Evolutionary conservation across 2,888 invertebrate species (phyloP), one percentile per base, ranked within the genome.

Genomic region (Latheticus oryzae): DNA sequence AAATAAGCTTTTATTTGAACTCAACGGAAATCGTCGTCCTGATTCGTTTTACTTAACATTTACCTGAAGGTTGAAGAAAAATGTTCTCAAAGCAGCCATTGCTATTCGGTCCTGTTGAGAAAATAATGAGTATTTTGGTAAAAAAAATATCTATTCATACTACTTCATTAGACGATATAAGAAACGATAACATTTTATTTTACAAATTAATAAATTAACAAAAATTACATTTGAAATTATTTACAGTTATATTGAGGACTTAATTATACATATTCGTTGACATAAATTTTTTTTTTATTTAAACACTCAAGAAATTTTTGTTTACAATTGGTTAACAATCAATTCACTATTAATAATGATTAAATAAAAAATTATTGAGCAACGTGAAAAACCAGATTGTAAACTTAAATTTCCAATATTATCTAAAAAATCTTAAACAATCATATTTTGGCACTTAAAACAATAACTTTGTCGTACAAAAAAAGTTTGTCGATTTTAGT

Each of bases 1-100:
- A 69, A 71, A 69, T 65, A 70, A 68, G 71, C 69, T 71, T 71
- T 72, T 68, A 72, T 72, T 70, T 67, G 69, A 69, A 69, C 67
- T 68, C 69, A 69, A 70, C 69, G 66, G 68, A 66, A 71, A 73
- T 73, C 72, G 72, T 65, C n/a, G n/a, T 72, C 64, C 68, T 69
- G n/a, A 69, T 71, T 68, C 70, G 69, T 67, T 69, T 69, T 67
- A 70, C 68, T 72, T 70, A 59, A 58, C 67, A 63, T 66, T 67
- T 63, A 68, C 61, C 63, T 59, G 59, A 67, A 67, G 64, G 64
- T 64, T 63, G 60, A 43, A 51, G 64, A 62, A 62, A 68, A 70
- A 67, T 68, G 68, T 63, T 57, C 63, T 50, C n/a, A n/a, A n/a
- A n/a, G n/a, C n/a, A n/a, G n/a, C n/a, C n/a, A n/a, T n/a, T n/a